Conservation (phyloP, 2,797 vertebrate species). For the Siniperca undulata region DNA sequence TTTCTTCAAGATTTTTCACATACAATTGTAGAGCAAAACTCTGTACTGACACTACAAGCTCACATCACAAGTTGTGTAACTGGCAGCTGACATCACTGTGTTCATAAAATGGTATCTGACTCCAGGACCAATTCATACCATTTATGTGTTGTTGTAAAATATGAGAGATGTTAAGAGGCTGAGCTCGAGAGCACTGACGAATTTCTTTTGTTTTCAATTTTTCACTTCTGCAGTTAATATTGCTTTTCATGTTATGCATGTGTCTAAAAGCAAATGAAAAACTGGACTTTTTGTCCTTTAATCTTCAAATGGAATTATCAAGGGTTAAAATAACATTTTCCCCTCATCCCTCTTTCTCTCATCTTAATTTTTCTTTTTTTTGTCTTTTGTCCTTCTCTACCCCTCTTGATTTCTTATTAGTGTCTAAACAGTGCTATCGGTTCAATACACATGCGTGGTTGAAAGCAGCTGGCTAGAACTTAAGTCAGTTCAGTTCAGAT, state of each 20-base stretch:
- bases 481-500: not conserved
- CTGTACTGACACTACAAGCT: not conserved
- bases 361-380: not conserved
- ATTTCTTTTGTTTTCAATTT: not conserved
- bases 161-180: not conserved
- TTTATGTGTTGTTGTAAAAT: conserved; percentile 3
- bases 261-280: not conserved
- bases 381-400: not conserved
- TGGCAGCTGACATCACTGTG: not conserved
- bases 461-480: not conserved
- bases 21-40: too few relatives aligned
- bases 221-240: not conserved
- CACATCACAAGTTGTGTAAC: not conserved
- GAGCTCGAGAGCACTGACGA: not conserved
- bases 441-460: not conserved
- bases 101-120: not conserved
- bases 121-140: not conserved
- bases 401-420: not conserved
- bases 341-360: not conserved
- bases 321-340: not conserved
- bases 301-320: not conserved
- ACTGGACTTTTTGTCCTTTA: not conserved
- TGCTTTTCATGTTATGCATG: not conserved
- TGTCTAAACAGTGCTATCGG: not conserved
- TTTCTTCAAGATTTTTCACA: not conserved